These are phyloP conservation scores for Sebastes alutus DNA, from an alignment of 2,797 vertebrate species.

Conservation along the genomic window DNA sequence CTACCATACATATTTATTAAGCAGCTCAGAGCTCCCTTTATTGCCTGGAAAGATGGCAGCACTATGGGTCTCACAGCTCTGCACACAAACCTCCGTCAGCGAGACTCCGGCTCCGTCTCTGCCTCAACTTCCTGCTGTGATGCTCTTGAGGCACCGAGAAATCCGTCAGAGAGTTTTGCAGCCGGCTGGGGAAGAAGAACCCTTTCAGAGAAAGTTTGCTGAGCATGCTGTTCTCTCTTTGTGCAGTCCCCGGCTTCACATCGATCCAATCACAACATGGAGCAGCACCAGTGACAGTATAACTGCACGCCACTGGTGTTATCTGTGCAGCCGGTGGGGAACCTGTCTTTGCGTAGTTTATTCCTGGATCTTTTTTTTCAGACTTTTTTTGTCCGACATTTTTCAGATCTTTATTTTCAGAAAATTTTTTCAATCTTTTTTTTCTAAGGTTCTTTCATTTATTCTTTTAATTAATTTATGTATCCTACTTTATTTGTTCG, in stretches of 20 bases:
- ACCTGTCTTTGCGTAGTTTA: neutral
- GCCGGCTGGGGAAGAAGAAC: neutral
- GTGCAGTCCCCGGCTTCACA: neutral
- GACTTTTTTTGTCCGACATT: no score
- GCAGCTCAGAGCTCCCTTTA: neutral
- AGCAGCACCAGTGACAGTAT: neutral
- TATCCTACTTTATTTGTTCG: neutral
- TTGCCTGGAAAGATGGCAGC: neutral
- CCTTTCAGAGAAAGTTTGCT: neutral
- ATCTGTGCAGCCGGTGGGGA: neutral
- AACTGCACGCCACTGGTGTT: neutral
- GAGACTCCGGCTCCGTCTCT: neutral
- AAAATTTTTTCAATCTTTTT: no score
- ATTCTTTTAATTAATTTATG: neutral
- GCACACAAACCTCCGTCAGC: neutral
- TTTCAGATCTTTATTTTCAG: no score
- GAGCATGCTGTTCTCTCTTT: neutral
- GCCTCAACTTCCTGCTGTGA: neutral
- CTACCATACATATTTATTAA: no score
- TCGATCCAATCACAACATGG: neutral
- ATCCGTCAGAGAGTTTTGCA: neutral
- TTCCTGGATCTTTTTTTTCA: neutral
- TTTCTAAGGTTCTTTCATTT: no score
- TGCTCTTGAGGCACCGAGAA: neutral
- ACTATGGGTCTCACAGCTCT: neutral